Evolutionary conservation across 2,797 vertebrate genomes (phyloP), one percentile per base, ranked within the genome.

Genomic region (Tapirus indicus): DNA sequence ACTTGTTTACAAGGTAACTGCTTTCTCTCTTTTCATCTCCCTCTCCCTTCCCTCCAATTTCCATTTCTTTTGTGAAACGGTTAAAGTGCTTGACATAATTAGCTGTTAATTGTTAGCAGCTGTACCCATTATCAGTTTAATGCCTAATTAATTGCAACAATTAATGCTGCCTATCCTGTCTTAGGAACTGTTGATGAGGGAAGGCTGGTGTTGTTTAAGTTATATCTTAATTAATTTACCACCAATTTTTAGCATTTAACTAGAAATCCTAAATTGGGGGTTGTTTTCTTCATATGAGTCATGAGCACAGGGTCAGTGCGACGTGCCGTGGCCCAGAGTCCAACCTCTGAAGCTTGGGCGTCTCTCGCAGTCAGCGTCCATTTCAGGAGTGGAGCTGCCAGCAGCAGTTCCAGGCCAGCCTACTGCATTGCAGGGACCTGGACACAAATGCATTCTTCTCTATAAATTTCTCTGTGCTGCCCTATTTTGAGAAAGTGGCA

Each of bases 121-220:
- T 99, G 98, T 98, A 98, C 83, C 97, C 98, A 98, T 98, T 98
- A 99, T 98, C 98, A 95, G 98, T 97, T 98, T 98, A 98, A 98
- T 99, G 98, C 96, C 98, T 98, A 98, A 99, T 98, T 99, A 99
- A 99, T 99, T 98, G 97, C 98, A 98, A 98, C 98, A 99, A 98
- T 99, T 98, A 98, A 98, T 97, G 97, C 97, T 97, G 97, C 97
- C 98, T 98, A 89, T 98, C 97, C 97, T 97, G 84, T 98, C 98
- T 98, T 97, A 98, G 97, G 96, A 97, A 98, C 93, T 97, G 96
- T 98, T 99, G 98, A 98, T 97, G 98, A 95, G 90, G 84, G 96
- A 98, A 98, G 90, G 93, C 97, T 95, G 97, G 97, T 97, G 97
- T 97, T 98, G 94, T 97, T 98, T 96, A 97, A 98, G 95, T 98